Evolutionary conservation across 2,797 vertebrate species (phyloP), one percentile per base, ranked within the genome.

Genomic region (Mergus octosetaceus): DNA sequence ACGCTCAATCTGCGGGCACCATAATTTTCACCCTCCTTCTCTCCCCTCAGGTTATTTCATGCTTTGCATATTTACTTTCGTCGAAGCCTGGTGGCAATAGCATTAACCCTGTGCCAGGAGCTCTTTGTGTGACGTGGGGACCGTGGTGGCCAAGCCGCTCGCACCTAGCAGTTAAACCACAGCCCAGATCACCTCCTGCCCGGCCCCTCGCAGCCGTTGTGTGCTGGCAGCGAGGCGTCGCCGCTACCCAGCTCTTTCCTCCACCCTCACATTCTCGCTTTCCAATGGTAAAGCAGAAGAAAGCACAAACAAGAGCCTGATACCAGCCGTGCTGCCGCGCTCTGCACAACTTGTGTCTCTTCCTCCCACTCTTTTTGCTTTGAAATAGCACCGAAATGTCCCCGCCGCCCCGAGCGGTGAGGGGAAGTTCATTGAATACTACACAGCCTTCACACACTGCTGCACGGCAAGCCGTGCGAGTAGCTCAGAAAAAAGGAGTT

Each of bases 1-100:
- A 56, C 34, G 28, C 92, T 90, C 92, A 53, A 68, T 88, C 91
- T 93, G 83, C 19, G 57, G 90, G 74, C 90, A 91, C 75, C 66
- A 5, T 25, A 77, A 79, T 93, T 91, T 90, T 85, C 34, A 1
- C 74, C 84, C 85, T 76, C 58, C 53, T 71, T 79, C 93, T 79
- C 51, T 65, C 72, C 19, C 75, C 68, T 28, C 10, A 1, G 78
- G 81, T 85, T 89, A 90, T 47, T 17, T 11, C 92, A 90, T 2
- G 14, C 30, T 85, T 28, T 1, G 2, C 4, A 2, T 72, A 68
- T 80, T 85, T 91, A 57, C 72, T 82, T 79, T 64, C 1, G 0
- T 21, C 9, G 7, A 79, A 85, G 49, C 38, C 95, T 93, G 91
- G 86, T 41, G 64, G 95, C 80, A 71, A 56, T 1, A 53, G 94